These are phyloP conservation scores for Gulo gulo DNA, from an alignment of 2,113 vertebrate genomes.

Conservation along the genomic window DNA sequence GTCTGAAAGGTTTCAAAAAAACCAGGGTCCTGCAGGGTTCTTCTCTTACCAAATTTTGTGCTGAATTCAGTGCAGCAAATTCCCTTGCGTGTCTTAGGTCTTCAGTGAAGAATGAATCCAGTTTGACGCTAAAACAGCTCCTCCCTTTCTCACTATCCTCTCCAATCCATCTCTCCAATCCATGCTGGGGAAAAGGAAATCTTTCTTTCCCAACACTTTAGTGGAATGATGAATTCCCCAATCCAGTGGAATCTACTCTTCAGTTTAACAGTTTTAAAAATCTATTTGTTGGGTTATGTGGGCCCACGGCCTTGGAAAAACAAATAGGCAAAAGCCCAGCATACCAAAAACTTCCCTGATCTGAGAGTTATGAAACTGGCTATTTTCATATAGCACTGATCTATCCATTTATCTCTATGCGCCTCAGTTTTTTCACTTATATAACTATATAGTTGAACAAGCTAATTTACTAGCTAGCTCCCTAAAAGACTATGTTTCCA, in stretches of 20 bases:
- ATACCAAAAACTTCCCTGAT: background rate
- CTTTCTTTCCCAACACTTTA: background rate
- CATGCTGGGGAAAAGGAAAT: background rate
- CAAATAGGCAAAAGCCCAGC: background rate
- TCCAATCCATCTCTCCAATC: background rate
- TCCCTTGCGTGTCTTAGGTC: background rate
- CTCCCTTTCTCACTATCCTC: accelerated
- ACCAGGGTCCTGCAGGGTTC: background rate
- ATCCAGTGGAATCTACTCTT: background rate
- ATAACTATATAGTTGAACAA: background rate
- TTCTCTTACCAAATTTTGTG: conserved; percentile 11
- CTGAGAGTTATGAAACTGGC: background rate
- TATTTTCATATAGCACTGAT: background rate
- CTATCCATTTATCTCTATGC: background rate
- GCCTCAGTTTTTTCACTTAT: background rate
- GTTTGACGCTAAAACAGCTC: background rate
- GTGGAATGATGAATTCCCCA: background rate
- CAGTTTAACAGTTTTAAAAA: background rate
- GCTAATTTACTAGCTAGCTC: background rate
- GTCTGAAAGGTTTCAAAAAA: background rate
- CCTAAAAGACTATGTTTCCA: background rate
- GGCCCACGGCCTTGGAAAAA: background rate
- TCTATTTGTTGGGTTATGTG: background rate
- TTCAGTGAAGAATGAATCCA: background rate
- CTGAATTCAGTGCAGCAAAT: background rate